Conservation (phyloP, 2,797 vertebrate genomes). For the Anableps anableps region DNA sequence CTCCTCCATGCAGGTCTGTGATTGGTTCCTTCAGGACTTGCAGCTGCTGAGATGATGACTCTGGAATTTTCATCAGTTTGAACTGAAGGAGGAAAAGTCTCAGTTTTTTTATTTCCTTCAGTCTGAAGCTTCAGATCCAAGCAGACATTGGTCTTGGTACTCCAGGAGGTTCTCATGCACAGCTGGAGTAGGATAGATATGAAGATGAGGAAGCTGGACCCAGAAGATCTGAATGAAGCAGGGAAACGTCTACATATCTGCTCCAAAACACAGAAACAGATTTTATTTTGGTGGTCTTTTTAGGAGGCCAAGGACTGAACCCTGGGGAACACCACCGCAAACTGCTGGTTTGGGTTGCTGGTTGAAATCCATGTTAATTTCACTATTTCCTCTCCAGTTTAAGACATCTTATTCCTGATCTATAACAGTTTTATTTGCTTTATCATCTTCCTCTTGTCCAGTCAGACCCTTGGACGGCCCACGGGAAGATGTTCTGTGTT, state of each 20-base stretch:
- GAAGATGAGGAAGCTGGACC: neutral
- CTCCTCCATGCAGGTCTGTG: neutral
- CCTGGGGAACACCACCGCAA: neutral
- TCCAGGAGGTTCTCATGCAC: neutral
- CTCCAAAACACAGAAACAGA: neutral
- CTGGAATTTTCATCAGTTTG: neutral
- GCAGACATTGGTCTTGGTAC: too few species aligned
- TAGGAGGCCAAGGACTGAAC: neutral
- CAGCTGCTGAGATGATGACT: neutral
- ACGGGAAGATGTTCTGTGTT: neutral
- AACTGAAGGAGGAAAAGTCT: too few species aligned
- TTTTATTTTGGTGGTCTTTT: neutral
- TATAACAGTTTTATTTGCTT: neutral
- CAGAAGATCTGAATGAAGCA: neutral
- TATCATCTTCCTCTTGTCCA: neutral
- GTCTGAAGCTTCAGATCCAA: too few species aligned
- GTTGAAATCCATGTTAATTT: neutral
- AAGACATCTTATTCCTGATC: neutral
- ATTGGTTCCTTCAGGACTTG: neutral
- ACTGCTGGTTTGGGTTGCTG: neutral
- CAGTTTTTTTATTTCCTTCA: too few species aligned
- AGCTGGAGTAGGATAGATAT: too few species aligned
- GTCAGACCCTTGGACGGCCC: neutral
- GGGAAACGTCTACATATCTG: neutral
- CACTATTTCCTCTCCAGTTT: neutral